Evolutionary conservation across 2,797 vertebrate species (phyloP), one percentile per base, ranked within the genome.

Genomic region (Propithecus perrieri): DNA sequence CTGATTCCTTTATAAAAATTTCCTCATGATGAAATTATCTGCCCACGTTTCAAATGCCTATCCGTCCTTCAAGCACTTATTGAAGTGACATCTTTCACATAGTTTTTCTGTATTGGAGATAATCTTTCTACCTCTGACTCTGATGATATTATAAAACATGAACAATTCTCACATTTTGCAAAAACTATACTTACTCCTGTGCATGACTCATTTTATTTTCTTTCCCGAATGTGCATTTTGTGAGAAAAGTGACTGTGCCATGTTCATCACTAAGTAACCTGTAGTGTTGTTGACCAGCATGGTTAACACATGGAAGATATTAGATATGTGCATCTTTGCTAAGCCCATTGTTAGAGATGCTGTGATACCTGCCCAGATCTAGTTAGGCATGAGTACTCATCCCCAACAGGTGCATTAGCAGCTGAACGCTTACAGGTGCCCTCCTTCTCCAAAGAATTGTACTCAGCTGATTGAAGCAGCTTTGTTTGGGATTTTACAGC

Each of bases 331-430:
- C 5, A 33, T 43, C 38, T 74, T 50, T 30, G 50, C 13, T 5
- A n/a, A 55, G 30, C 4, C 53, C 15, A 59, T 3, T 10, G 18
- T 33, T 15, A 22, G n/a, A 55, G 43, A 46, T 0, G 0, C 2
- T 59, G 30, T 38, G 48, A 17, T 33, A 9, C 17, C 22, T 38
- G 14, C 11, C 20, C 7, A n/a, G 24, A 59, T 85, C 11, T 50
- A 78, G 22, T 9, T 2, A 33, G 12, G 1, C 4, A 30, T 13
- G 22, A 12, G 11, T 26, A 20, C 18, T 18, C 17, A 69, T 14
- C 5, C 2, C 2, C 4, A 53, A 7, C 0, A 61, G 7, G 11
- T 38, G 30, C 17, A 69, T 81, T 28, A 79, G 38, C 7, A 43
- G 9, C 20, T 79, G 57, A 35, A 30, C 14, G 15, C 11, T 75